These are phyloP conservation scores for Protobothrops mucrosquamatus DNA, from an alignment of 2,113 vertebrate genomes.

Conservation along the genomic window DNA sequence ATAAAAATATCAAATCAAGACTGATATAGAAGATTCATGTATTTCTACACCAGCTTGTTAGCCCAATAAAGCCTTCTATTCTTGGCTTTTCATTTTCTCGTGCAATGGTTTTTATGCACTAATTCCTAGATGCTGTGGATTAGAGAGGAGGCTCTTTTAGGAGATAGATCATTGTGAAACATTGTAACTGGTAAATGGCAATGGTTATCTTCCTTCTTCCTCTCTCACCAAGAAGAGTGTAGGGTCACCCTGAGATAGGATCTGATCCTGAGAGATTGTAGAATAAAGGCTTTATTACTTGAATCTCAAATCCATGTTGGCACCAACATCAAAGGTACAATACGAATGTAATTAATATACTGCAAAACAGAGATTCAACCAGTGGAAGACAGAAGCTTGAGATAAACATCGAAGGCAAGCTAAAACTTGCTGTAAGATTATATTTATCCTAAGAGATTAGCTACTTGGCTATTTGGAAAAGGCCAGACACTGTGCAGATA, in stretches of 20 bases:
- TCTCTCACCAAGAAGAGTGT: neutral
- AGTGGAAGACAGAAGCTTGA: neutral
- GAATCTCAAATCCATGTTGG: neutral
- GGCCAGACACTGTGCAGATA: neutral
- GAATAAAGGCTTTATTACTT: neutral
- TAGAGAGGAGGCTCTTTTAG: neutral
- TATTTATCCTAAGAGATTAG: neutral
- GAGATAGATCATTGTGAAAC: neutral
- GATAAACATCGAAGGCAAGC: neutral
- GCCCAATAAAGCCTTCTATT: neutral
- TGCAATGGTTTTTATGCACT: neutral
- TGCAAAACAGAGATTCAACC: neutral
- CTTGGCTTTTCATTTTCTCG: neutral
- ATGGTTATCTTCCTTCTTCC: neutral
- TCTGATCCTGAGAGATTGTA: neutral
- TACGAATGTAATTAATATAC: neutral
- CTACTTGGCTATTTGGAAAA: neutral
- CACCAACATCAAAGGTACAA: neutral
- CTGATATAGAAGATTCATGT: neutral
- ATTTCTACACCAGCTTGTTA: neutral
- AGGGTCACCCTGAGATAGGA: neutral
- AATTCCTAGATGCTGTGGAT: neutral
- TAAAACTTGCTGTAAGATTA: neutral
- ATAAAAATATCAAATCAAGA: neutral
- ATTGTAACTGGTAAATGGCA: neutral